phyloP scores from a whole-genome alignment of 1,140 invertebrate genomes.

The Temnothorax nylanderi region DNA sequence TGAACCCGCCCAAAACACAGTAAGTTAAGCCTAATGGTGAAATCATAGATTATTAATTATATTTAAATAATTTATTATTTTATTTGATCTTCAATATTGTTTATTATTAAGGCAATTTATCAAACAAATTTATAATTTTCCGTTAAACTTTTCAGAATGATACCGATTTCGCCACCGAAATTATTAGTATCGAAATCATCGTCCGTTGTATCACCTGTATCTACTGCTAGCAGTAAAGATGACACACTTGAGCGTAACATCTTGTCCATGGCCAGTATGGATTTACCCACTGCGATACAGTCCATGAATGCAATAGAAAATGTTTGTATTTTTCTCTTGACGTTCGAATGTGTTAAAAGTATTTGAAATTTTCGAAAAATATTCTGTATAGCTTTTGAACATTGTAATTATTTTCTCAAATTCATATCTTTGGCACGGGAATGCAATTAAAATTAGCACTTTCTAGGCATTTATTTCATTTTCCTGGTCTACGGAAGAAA shows the following conservation, averaged over 20 bases:
- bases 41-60: conserved; percentile 8
- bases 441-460: neutral
- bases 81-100: neutral
- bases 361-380: conserved; percentile 1
- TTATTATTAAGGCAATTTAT: conserved; percentile 6
- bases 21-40: conserved; percentile 66
- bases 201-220: conserved; percentile 68
- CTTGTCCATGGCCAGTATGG: conserved; percentile 89
- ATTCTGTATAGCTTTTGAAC: neutral
- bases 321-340: conserved; percentile 71
- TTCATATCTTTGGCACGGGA: neutral
- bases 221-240: conserved; percentile 78
- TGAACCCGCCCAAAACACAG: conserved; percentile 74
- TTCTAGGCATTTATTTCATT: neutral
- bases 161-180: conserved; percentile 85
- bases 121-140: conserved; percentile 4
- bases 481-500: neutral
- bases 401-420: neutral
- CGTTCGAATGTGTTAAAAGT: neutral
- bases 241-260: conserved; percentile 87
- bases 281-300: conserved; percentile 88
- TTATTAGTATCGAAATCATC: conserved; percentile 79
- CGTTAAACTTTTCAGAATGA: conserved; percentile 82
- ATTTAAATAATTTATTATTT: neutral
- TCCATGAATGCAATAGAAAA: conserved; percentile 89